Conservation (phyloP, 2,888 invertebrate genomes). For the Drosophila villosipedis region DNA sequence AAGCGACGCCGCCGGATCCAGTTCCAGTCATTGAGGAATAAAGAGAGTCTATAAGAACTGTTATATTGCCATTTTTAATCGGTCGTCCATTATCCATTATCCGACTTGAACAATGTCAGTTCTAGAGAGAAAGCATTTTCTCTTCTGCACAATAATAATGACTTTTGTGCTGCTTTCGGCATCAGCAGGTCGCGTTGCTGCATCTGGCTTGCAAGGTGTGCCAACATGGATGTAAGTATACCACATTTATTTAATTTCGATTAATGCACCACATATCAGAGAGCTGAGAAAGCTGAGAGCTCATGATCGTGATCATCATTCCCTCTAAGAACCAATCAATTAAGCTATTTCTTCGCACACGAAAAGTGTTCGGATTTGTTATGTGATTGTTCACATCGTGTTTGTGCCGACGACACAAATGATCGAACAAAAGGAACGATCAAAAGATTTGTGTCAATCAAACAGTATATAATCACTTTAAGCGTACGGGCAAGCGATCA, state of each 20-base stretch:
- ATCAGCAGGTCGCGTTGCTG: slow-evolving; percentile 72
- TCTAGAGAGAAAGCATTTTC: slow-evolving; percentile 83
- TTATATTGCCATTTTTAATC: slow-evolving; percentile 22
- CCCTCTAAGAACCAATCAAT: neutral
- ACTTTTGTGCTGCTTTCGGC: slow-evolving; percentile 74
- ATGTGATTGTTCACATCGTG: neutral
- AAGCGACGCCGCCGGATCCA: slow-evolving; percentile 16
- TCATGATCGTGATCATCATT: neutral
- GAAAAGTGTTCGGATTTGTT: too few species aligned
- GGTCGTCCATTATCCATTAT: slow-evolving; percentile 21
- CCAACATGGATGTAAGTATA: slow-evolving; percentile 85
- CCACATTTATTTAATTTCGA: neutral
- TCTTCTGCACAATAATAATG: slow-evolving; percentile 83
- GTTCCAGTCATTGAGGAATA: slow-evolving; percentile 5
- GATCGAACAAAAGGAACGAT: neutral
- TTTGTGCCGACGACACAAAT: neutral
- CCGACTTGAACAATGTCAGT: slow-evolving; percentile 78
- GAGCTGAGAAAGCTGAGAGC: neutral
- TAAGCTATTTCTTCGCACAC: neutral
- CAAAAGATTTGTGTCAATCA: neutral
- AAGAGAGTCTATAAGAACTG: slow-evolving; percentile 17
- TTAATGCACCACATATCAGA: neutral
- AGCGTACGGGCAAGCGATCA: neutral
- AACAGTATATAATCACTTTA: neutral
- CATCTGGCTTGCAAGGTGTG: slow-evolving; percentile 83